Base-by-base conservation (phyloP, 2,113 vertebrate genomes). In the Upupa epops region DNA sequence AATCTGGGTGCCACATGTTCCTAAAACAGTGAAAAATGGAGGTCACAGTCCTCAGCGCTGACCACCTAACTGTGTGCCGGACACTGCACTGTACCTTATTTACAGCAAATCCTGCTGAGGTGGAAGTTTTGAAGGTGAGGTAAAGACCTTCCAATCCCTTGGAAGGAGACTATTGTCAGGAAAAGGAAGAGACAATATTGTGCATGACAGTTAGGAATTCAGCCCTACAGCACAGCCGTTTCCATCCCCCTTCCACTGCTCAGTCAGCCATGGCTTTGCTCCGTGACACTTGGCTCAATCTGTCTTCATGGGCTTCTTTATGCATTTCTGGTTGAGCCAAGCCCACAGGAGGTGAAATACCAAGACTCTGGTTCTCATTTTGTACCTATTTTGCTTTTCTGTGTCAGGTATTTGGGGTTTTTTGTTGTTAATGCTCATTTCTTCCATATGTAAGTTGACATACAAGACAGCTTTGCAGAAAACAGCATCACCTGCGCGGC, bases 221-320 rank as follows among this genome's bases (percentile, higher is more conserved):
- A 49, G 37, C n/a, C 24, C 13, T 37, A 52, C n/a, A 7, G 22
- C 73, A 24, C 69, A 86, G n/a, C 58, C 25, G 20, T 56, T 88
- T 37, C 26, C 32, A 18, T 79, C 32, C 68, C 31, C 64, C 42
- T 72, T 42, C 45, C 25, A 11, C 17, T 70, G 17, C 31, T 64
- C 34, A 48, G n/a, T 29, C 48, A 51, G 21, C 31, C 15, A 15
- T 69, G 79, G 26, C 36, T 80, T 72, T 90, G 37, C 56, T 63
- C 2, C 0, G 0, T n/a, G 58, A 16, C 3, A 15, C 45, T 45
- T 81, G 26, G 16, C 56, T 86, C 69, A 13, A 48, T 75, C 24
- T 31, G 11, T 49, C 45, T 81, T 72, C 31, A 4, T 20, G 40
- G 55, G 49, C 74, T 91, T 88, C 36, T 36, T 79, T 42, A 2